phyloP scores from a whole-genome alignment of 2,888 invertebrate genomes.

The Iselma pallidipennis region DNA sequence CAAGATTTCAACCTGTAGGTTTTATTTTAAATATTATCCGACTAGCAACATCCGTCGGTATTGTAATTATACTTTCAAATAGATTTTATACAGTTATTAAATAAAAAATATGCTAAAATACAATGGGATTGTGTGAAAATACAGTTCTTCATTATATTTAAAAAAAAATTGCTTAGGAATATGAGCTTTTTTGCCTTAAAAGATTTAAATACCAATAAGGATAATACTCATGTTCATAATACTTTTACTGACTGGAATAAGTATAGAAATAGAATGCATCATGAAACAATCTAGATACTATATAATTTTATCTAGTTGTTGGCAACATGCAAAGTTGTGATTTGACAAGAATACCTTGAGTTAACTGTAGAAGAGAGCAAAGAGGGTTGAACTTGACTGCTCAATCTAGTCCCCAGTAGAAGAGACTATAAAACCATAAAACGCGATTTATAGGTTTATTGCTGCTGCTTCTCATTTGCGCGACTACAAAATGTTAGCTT shows the following conservation, averaged over 20 bases:
- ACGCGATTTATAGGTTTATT: slow-evolving; percentile 55
- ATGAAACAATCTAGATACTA: background rate
- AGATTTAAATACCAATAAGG: no score
- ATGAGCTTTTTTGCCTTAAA: no score
- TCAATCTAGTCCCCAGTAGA: slow-evolving; percentile 48
- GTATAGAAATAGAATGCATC: background rate
- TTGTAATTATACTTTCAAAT: no score
- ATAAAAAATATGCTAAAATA: no score
- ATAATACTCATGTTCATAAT: no score
- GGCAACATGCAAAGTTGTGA: slow-evolving; percentile 22
- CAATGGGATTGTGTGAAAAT: no score
- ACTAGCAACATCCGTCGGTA: no score
- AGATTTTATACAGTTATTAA: no score
- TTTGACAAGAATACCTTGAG: slow-evolving; percentile 47
- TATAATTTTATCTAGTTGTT: background rate
- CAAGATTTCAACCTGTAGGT: no score
- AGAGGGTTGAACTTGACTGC: slow-evolving; percentile 38
- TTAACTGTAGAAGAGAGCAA: slow-evolving; percentile 29
- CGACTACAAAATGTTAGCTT: slow-evolving; percentile 41
- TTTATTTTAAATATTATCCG: no score
- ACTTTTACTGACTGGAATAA: background rate
- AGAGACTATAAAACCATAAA: slow-evolving; percentile 55
- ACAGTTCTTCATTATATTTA: no score
- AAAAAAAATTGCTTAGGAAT: no score
- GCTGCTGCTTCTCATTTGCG: slow-evolving; percentile 43